A percentile compares a stretch with the other conserved stretches of the same genome.
Conservation (phyloP, 2,113 vertebrate species). For the Elephas maximus region DNA sequence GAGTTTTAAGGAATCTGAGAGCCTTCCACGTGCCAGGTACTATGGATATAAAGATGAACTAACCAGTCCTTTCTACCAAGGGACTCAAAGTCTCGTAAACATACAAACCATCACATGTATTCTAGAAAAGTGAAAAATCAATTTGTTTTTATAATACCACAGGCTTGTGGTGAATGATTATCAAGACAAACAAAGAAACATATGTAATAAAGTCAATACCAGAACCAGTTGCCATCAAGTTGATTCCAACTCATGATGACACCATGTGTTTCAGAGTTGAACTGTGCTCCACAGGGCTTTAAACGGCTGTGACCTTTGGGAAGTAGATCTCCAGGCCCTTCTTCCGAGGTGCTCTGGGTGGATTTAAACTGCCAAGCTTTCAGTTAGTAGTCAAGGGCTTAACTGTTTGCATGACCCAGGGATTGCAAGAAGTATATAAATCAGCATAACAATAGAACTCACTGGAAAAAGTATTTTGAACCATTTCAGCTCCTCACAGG, state of each 20-base stretch:
- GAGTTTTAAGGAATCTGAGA: not conserved
- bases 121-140: not conserved
- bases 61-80: not conserved
- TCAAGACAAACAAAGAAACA: not conserved
- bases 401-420: too few species aligned
- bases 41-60: not conserved
- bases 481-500: not conserved
- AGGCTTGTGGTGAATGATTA: not conserved
- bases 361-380: too few species aligned
- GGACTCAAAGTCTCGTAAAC: not conserved
- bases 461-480: not conserved
- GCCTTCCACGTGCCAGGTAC: not conserved
- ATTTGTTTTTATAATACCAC: not conserved
- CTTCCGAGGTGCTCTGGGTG: too few species aligned
- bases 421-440: not conserved
- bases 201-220: not conserved
- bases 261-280: too few species aligned
- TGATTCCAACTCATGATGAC: too few species aligned
- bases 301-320: too few species aligned
- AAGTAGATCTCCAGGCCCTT: too few species aligned
- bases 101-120: not conserved
- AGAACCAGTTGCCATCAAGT: not conserved
- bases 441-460: not conserved
- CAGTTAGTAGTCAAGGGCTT: too few species aligned
- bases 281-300: too few species aligned